Base-by-base conservation (phyloP, 2,888 invertebrate genomes). In the Dryobota labecula region DNA sequence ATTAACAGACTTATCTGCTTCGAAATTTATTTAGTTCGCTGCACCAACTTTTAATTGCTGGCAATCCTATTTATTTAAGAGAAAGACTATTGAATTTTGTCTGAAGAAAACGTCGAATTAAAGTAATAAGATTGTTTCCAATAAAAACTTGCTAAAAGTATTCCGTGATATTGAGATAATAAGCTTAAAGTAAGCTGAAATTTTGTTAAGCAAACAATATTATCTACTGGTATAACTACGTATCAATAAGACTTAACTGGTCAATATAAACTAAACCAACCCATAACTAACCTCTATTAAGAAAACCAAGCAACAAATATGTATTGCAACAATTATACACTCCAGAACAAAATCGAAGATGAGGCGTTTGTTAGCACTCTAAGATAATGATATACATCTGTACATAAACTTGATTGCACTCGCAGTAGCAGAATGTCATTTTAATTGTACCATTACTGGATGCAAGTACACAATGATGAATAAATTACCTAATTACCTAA, bases 361-460 rank as follows among this genome's bases (percentile, higher is more conserved):
- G 56, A 78, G 49, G 30, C 11, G 43, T 62, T 58, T 63, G 51
- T 57, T 41, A 57, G 18, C 43, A 38, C 15, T 47, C 5, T 45
- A 49, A 60, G 70, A 67, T 72, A 70, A 70, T 70, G 27, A 70
- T 65, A 36, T 24, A 74, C 61, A 67, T 81, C 49, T 78, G 73
- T 36, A 56, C 58, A 70, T 66, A 71, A 49, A 71, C 60, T 76
- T 62, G 70, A 67, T 73, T 61, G 62, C 71, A 57, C 45, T 45
- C 20, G 20, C 54, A 43, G 61, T 36, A 54, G 56, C 63, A 80
- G 84, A 89, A 85, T 87, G 84, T 81, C 81, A 84, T 89, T 86
- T 86, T 87, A 88, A 89, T 87, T 84, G 87, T 84, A 63, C 81
- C 79, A 85, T 83, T 83, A 82, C 65, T 45, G n/a, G 38, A 74